These are phyloP conservation scores for Leucophenga montana DNA, from an alignment of 2,888 invertebrate genomes.

Conservation along the genomic window DNA sequence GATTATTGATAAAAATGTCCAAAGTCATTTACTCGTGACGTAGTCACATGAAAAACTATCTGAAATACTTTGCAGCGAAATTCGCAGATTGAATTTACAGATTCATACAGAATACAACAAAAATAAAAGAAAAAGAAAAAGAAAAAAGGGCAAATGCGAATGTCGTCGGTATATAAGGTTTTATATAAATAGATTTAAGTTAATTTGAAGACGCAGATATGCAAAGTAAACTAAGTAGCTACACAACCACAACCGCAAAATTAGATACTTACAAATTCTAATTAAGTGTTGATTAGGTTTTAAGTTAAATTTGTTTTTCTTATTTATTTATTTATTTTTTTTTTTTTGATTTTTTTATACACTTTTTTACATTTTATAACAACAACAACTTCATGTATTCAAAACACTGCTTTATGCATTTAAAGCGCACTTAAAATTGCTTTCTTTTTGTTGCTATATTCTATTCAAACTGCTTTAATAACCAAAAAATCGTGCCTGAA, in stretches of 20 bases:
- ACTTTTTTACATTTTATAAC: neutral
- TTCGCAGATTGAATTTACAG: neutral
- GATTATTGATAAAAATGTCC: slow-evolving; percentile 20
- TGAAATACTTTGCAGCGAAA: neutral
- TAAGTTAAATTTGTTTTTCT: neutral
- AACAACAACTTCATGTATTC: neutral
- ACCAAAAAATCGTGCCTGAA: slow-evolving; percentile 4
- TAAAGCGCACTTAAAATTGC: neutral
- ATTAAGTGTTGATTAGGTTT: neutral
- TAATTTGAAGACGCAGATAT: neutral
- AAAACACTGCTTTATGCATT: neutral
- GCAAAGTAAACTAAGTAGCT: neutral
- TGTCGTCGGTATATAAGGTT: slow-evolving; percentile 32
- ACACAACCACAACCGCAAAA: neutral
- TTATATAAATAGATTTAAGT: neutral
- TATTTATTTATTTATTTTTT: neutral
- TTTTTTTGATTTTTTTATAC: neutral
- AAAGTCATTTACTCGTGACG: slow-evolving; percentile 8
- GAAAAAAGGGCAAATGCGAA: slow-evolving; percentile 49
- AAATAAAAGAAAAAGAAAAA: too few species aligned
- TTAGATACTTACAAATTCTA: neutral
- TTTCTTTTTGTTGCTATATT: neutral
- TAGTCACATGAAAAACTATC: neutral
- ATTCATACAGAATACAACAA: slow-evolving; percentile 19
- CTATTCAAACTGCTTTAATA: neutral